Evolutionary conservation across 2,888 invertebrate genomes (phyloP).

Genomic region (Cylindroiulus punctatus): DNA sequence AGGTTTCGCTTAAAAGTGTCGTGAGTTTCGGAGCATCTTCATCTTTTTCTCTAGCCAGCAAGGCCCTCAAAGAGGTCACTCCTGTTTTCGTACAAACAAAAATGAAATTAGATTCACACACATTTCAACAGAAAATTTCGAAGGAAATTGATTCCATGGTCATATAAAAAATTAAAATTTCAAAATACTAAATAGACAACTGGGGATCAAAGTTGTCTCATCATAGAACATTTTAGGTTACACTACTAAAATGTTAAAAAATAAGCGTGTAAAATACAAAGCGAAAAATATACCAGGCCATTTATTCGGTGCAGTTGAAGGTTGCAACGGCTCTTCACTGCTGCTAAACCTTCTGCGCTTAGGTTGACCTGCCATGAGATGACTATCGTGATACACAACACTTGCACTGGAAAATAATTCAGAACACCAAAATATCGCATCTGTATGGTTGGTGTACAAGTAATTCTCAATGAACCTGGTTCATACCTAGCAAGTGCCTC

Average conservation of each 20-base stretch:
- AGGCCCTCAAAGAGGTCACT: slow-evolving; percentile 88
- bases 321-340: slow-evolving; percentile 60
- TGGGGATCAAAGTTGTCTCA: no score
- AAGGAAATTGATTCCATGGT: no score
- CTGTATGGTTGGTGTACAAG: neutral
- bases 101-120: no score
- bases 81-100: slow-evolving; percentile 69
- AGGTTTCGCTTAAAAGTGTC: slow-evolving; percentile 90
- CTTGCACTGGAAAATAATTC: slow-evolving; percentile 55
- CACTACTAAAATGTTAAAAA: no score
- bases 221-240: no score
- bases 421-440: neutral
- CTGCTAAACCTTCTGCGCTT: slow-evolving; percentile 76
- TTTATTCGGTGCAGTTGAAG: slow-evolving; percentile 63
- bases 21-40: slow-evolving; percentile 92
- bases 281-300: slow-evolving; percentile 75
- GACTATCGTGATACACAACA: slow-evolving; percentile 70
- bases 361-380: slow-evolving; percentile 74
- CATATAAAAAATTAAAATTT: no score
- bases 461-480: no score
- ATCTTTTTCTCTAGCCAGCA: slow-evolving; percentile 92
- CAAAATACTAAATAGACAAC: no score
- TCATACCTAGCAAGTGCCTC: slow-evolving; percentile 58
- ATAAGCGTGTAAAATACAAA: no score
- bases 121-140: no score